Evolutionary conservation across 2,797 vertebrate species (phyloP).

Genomic region (Anas georgica): DNA sequence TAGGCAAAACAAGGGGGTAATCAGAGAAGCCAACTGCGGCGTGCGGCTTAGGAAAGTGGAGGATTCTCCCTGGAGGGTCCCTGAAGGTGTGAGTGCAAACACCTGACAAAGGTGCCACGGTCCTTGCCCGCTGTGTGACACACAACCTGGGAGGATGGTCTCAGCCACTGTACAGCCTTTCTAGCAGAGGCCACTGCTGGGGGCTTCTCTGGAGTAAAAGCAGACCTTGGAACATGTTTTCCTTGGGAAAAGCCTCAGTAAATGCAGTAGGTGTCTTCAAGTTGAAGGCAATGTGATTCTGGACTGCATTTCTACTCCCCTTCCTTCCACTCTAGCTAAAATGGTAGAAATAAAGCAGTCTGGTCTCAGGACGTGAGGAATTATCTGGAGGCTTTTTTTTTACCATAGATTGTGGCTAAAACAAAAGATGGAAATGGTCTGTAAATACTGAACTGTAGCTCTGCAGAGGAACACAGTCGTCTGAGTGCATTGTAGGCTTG

Average conservation of each 20-base stretch:
- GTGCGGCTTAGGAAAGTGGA: neutral
- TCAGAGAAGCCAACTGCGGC: neutral
- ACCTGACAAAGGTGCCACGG: neutral
- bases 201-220: neutral
- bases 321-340: neutral
- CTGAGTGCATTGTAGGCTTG: neutral
- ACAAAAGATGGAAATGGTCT: neutral
- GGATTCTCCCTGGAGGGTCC: neutral
- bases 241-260: neutral
- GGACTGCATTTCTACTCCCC: neutral
- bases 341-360: neutral
- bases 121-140: neutral
- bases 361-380: neutral
- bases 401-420: neutral
- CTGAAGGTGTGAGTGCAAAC: neutral
- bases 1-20: neutral
- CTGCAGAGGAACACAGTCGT: neutral
- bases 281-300: neutral
- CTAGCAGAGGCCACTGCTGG: neutral
- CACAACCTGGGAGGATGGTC: fast-evolving
- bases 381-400: neutral
- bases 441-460: neutral
- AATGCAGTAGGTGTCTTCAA: neutral
- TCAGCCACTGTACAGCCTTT: neutral
- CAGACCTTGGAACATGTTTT: fast-evolving